phyloP scores from a whole-genome alignment of 2,113 vertebrate species.

The Mesitornis unicolor region DNA sequence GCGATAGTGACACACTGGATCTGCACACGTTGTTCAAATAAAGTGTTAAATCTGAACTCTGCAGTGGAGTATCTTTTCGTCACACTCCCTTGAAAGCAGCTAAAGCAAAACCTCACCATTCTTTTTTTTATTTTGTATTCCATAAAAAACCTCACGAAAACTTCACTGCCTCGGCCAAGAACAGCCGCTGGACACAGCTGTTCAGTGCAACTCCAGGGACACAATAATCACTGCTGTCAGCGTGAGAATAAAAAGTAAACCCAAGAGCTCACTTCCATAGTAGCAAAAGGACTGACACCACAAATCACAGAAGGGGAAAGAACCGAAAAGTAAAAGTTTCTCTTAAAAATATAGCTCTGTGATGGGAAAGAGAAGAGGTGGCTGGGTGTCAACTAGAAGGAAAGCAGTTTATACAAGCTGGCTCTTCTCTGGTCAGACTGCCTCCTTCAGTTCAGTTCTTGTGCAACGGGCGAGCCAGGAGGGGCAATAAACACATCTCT shows the following conservation, averaged over 20 bases:
- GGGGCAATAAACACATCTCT: not conserved
- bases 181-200: slow-evolving; percentile 2
- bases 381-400: slow-evolving; percentile 25
- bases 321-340: not conserved
- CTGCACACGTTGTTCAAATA: too few relatives aligned
- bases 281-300: slow-evolving; percentile 52
- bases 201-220: slow-evolving; percentile 40
- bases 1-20: too few relatives aligned
- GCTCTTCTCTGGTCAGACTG: not conserved
- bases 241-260: slow-evolving; percentile 20
- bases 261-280: not conserved
- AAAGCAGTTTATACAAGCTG: not conserved
- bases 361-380: not conserved
- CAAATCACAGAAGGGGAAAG: not conserved
- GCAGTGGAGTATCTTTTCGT: too few relatives aligned
- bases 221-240: not conserved
- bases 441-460: not conserved
- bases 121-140: not conserved
- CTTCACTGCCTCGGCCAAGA: not conserved
- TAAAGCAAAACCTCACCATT: not conserved
- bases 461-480: not conserved
- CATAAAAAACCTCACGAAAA: slow-evolving; percentile 22
- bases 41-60: too few relatives aligned
- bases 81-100: not conserved
- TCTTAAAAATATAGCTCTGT: slow-evolving; percentile 55